Evolutionary conservation across 1,140 invertebrate species (phyloP).

Genomic region (Galendromus occidentalis): DNA sequence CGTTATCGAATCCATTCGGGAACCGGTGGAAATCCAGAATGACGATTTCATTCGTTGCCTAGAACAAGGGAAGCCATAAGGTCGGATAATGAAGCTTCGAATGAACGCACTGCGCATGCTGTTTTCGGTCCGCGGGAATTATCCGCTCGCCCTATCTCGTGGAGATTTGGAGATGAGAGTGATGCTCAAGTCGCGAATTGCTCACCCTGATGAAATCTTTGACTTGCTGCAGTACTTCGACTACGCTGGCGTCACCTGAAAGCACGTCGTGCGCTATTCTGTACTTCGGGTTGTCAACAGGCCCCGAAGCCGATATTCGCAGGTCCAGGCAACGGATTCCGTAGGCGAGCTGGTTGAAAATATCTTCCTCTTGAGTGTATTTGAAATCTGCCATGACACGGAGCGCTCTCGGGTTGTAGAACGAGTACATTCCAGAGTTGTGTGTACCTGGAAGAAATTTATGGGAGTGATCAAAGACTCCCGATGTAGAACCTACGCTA

Average conservation of each 20-base stretch:
- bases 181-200: too few species aligned
- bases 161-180: too few species aligned
- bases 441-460: constrained; percentile 31
- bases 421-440: constrained; percentile 37
- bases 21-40: constrained; percentile 49
- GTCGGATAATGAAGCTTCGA: too few species aligned
- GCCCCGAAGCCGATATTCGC: constrained; percentile 36
- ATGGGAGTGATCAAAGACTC: background rate
- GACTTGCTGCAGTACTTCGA: constrained; percentile 17
- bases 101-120: too few species aligned
- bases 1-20: constrained; percentile 19
- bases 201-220: constrained; percentile 31
- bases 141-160: too few species aligned
- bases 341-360: constrained; percentile 55
- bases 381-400: constrained; percentile 30
- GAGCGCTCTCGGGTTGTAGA: constrained; percentile 30
- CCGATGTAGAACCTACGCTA: background rate
- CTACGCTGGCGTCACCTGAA: constrained; percentile 21
- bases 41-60: constrained; percentile 36
- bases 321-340: constrained; percentile 55
- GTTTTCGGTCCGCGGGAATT: too few species aligned
- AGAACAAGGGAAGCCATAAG: background rate
- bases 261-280: constrained; percentile 39
- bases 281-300: constrained; percentile 28
- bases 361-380: constrained; percentile 42